Evolutionary conservation across 2,113 vertebrate genomes (phyloP), one percentile per base, ranked within the genome.

Genomic region (Neoarius graeffei): DNA sequence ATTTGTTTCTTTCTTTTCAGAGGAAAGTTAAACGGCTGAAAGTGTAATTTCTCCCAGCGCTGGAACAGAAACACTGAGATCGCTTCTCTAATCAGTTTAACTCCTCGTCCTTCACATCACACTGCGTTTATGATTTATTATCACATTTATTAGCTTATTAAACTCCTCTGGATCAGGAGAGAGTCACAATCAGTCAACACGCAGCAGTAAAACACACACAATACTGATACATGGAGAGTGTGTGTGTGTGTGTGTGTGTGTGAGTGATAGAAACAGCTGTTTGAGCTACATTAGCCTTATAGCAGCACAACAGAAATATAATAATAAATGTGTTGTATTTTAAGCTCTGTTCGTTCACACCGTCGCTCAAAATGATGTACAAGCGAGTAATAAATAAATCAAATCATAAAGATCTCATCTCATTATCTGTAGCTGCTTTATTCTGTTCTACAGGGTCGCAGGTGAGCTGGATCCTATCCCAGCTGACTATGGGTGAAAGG

Each of bases 101-200:
- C 50, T 80, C 77, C n/a, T 56, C 52, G 11, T 27, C 52, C 77
- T 80, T 56, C 52, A 80, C 77, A 57, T 80, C 52, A 27, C 77
- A 80, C 52, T 57, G 19, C 25, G 1, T 56, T 27, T 8, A 57
- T 54, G 77, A 80, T 80, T 30, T 57, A 15, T 30, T 56, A 56
- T 57, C 50, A 80, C 52, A 80, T 80, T 80, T 80, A 56, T 57
- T 27, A 56, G 52, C 52, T 73, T 73, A 73, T 20, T 73, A 73
- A 73, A 73, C 35, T 73, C 35, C 71, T 73, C 69, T 42, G 71
- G 71, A 73, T 35, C 30, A 35, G 30, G 67, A 69, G 13, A 69
- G 27, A 69, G 66, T 13, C 27, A 42, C 30, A 42, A 42, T 19
- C 17, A 73, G 69, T 73, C 30, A 73, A 23, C 42, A 76, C 8